Conservation (phyloP, 2,888 invertebrate species). For the Entomobrya multifasciata region DNA sequence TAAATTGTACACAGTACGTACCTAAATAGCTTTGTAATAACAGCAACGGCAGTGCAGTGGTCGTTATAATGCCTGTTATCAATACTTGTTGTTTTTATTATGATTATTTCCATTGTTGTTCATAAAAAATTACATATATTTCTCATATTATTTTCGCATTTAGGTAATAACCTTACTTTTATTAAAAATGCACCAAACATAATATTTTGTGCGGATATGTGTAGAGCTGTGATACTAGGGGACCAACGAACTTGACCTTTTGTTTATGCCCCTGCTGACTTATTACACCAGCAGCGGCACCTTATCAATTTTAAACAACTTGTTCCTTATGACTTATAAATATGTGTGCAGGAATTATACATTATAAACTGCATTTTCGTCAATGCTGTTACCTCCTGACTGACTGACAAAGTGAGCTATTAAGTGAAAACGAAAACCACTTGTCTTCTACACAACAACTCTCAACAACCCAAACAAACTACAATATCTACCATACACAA, state of each 20-base stretch:
- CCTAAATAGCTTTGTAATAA: neutral
- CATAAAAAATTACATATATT: conserved; percentile 8
- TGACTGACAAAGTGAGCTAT: conserved; percentile 60
- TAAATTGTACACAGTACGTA: conserved; percentile 20
- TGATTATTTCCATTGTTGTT: conserved; percentile 37
- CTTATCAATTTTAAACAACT: conserved; percentile 29
- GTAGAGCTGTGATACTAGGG: conserved; percentile 11
- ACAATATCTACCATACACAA: neutral
- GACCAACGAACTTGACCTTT: conserved; percentile 76
- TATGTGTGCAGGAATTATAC: conserved; percentile 18
- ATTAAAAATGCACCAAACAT: neutral
- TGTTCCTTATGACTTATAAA: conserved; percentile 37
- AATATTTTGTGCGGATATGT: conserved; percentile 25
- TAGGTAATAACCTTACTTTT: neutral
- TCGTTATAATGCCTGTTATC: conserved; percentile 28
- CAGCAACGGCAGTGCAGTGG: neutral
- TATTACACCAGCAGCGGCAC: neutral
- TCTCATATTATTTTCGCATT: neutral
- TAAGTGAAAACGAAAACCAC: conserved; percentile 64
- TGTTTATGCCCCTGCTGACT: conserved; percentile 36
- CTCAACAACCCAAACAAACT: neutral
- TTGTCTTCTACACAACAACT: conserved; percentile 1
- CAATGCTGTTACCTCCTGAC: conserved; percentile 1
- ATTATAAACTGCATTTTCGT: neutral
- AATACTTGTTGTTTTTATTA: conserved; percentile 28